Conservation (phyloP, 2,888 invertebrate genomes). For the Dynastes grantii region DNA sequence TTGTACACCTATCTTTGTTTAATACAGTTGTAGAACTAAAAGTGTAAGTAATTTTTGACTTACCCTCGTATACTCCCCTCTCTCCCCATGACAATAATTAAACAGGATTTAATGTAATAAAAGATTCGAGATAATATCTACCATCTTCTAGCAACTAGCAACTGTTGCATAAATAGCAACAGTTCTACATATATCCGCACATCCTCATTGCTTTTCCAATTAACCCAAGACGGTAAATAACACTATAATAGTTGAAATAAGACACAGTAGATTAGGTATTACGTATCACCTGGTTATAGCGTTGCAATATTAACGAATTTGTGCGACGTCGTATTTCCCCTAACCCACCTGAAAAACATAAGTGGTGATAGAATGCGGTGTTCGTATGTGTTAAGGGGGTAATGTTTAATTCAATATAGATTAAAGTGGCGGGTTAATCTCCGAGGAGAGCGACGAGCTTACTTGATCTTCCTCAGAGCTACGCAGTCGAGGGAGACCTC, state of each 20-base stretch:
- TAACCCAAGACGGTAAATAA: too few species aligned
- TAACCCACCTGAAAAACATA: slow-evolving; percentile 53
- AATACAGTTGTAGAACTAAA: too few species aligned
- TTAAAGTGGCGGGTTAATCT: slow-evolving; percentile 66
- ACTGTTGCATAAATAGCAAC: background rate
- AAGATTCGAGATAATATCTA: too few species aligned
- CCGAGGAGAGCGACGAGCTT: slow-evolving; percentile 57
- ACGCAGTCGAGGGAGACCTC: slow-evolving; percentile 55
- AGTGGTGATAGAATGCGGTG: slow-evolving; percentile 58
- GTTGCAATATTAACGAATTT: slow-evolving; percentile 35
- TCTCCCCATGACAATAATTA: too few species aligned
- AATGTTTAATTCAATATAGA: slow-evolving; percentile 66
- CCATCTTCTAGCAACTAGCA: too few species aligned
- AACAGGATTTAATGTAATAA: too few species aligned
- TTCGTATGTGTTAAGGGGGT: slow-evolving; percentile 62
- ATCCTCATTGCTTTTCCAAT: too few species aligned
- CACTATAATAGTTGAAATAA: background rate
- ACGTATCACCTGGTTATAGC: background rate
- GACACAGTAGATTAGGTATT: background rate
- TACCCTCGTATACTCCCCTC: too few species aligned
- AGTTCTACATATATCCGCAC: too few species aligned
- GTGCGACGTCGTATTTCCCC: slow-evolving; percentile 45
- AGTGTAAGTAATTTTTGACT: too few species aligned
- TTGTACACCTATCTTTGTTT: too few species aligned
- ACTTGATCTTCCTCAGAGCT: slow-evolving; percentile 56